Percentiles rank a stretch among this genome's conserved stretches.
Conservation (phyloP, 2,888 invertebrate species). For the Colostygia pectinataria region DNA sequence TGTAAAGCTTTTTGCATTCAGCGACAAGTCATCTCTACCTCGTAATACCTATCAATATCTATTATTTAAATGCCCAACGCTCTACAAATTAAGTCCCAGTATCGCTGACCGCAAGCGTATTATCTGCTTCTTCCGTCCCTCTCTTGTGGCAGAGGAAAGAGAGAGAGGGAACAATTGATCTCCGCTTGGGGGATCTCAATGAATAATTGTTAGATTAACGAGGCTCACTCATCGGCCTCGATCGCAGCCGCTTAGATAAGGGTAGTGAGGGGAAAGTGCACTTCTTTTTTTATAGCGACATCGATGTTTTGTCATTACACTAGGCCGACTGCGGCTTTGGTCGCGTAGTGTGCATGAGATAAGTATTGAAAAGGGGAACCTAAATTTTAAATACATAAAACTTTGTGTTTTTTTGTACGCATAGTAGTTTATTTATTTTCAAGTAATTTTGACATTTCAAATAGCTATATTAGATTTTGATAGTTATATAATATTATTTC, state of each 20-base stretch:
- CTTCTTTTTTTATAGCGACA: conserved; percentile 8
- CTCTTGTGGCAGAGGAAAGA: conserved; percentile 12
- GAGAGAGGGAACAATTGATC: conserved; percentile 31
- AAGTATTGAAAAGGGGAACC: too few relatives aligned
- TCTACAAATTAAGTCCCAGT: conserved; percentile 31
- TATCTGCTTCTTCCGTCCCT: conserved; percentile 21
- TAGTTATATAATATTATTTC: too few relatives aligned
- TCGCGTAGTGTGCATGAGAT: too few relatives aligned
- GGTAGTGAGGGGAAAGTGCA: conserved; percentile 38
- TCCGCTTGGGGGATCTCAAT: conserved; percentile 53
- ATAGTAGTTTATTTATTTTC: too few relatives aligned
- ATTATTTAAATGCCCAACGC: conserved; percentile 21
- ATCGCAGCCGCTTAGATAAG: conserved; percentile 59
- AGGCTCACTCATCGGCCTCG: conserved; percentile 67
- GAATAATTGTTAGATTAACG: conserved; percentile 80
- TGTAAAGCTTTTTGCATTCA: too few relatives aligned
- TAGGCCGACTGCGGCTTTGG: too few relatives aligned
- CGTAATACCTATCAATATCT: conserved; percentile 6
- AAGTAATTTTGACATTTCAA: too few relatives aligned
- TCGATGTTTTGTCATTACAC: conserved; percentile 20
- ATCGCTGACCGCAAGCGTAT: conserved; percentile 35
- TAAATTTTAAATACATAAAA: too few relatives aligned
- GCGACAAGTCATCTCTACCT: neutral
- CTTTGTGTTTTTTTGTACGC: too few relatives aligned
- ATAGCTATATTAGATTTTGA: too few relatives aligned